Percentiles rank a stretch among this genome's conserved stretches.
Conservation (phyloP, 2,113 vertebrate species). For the Albula goreensis region DNA sequence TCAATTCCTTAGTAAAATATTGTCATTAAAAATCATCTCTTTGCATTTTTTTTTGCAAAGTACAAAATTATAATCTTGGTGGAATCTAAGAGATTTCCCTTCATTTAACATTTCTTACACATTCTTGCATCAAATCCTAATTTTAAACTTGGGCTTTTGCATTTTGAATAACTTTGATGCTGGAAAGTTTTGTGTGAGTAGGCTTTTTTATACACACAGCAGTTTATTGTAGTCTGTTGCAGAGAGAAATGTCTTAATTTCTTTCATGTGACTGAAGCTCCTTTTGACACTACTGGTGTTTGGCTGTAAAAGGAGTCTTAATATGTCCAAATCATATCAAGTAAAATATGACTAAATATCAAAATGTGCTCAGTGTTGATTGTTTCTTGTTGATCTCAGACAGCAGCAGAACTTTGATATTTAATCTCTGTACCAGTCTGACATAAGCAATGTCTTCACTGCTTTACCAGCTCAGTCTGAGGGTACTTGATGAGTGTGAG, state of each 20-base stretch:
- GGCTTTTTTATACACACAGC: neutral
- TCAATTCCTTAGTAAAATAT: too few species aligned
- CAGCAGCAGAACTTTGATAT: neutral
- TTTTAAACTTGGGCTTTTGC: neutral
- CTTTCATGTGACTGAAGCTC: neutral
- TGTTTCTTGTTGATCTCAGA: neutral
- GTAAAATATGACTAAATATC: neutral
- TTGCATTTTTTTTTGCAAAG: too few species aligned
- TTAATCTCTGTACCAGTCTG: neutral
- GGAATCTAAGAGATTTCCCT: too few species aligned
- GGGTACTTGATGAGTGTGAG: neutral
- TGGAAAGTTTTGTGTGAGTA: neutral
- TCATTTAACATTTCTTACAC: neutral
- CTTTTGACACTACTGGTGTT: neutral
- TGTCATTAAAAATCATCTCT: too few species aligned
- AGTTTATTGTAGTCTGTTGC: neutral
- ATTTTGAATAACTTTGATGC: neutral
- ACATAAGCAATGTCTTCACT: neutral
- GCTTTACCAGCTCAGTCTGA: neutral
- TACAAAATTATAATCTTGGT: too few species aligned
- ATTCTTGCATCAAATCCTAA: too few species aligned
- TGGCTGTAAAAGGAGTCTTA: neutral
- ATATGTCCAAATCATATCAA: neutral
- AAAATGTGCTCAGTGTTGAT: neutral
- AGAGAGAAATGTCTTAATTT: too few species aligned